Conservation (phyloP, 2,888 invertebrate species). For the Chrysolina haemoptera region DNA sequence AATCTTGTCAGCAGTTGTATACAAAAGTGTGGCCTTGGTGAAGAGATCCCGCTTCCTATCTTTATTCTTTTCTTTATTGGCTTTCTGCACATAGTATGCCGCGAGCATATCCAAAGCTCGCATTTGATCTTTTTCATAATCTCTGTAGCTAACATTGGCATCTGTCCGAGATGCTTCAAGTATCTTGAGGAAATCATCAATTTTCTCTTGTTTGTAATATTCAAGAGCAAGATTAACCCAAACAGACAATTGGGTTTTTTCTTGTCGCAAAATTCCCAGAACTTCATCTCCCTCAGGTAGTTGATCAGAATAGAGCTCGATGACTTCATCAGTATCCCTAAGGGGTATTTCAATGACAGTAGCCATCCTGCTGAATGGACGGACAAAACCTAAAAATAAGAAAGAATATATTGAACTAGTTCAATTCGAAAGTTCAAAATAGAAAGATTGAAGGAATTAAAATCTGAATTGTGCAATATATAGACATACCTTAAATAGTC, state of each 20-base stretch:
- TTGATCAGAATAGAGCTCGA: constrained; percentile 95
- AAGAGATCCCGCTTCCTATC: constrained; percentile 95
- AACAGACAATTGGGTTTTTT: constrained; percentile 91
- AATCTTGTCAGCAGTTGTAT: constrained; percentile 98
- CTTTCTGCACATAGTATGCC: constrained; percentile 97
- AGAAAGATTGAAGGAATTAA: no score
- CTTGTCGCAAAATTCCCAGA: constrained; percentile 92
- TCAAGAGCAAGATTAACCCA: constrained; percentile 98
- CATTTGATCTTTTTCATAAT: constrained; percentile 98
- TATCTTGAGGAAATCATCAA: constrained; percentile 94
- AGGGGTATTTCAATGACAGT: constrained; percentile 90
- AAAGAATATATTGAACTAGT: neutral
- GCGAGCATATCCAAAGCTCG: constrained; percentile 97
- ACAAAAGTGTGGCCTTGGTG: constrained; percentile 96
- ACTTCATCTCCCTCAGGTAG: constrained; percentile 97
- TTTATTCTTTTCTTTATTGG: constrained; percentile 94
- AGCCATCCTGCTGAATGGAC: constrained; percentile 66
- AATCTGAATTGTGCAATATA: no score
- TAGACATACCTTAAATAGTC: no score
- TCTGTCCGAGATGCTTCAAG: constrained; percentile 90
- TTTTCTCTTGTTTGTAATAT: constrained; percentile 95
- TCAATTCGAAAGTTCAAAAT: no score
- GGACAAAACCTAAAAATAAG: neutral
- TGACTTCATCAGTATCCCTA: constrained; percentile 95
- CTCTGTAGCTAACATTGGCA: constrained; percentile 88